phyloP scores from a whole-genome alignment of 2,797 vertebrate species.

The Lacerta bilineata region DNA sequence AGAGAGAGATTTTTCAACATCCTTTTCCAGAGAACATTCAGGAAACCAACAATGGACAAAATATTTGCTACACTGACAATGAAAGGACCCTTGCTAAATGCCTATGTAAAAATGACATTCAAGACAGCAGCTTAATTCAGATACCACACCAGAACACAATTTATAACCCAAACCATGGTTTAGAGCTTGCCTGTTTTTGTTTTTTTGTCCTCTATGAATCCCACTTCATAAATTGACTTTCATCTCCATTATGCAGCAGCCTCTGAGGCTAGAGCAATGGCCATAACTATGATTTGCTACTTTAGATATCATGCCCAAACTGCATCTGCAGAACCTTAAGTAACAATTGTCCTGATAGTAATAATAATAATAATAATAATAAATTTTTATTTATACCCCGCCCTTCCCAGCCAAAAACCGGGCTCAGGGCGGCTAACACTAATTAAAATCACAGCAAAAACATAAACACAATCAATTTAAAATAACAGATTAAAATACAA shows the following conservation, averaged over 20 bases:
- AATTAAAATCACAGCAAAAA: too few species aligned
- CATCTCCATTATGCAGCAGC: not conserved
- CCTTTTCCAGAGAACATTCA: slow-evolving; percentile 47
- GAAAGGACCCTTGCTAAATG: slow-evolving; percentile 57
- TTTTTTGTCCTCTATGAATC: not conserved
- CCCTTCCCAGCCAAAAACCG: too few species aligned
- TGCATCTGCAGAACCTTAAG: not conserved
- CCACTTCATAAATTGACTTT: not conserved
- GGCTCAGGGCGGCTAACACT: too few species aligned
- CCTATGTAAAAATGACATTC: slow-evolving; percentile 45
- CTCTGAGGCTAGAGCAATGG: not conserved
- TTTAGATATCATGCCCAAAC: not conserved
- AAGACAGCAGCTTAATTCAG: not conserved
- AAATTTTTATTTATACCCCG: too few species aligned
- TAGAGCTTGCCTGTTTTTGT: not conserved
- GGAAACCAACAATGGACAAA: slow-evolving; percentile 54
- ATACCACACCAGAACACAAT: not conserved
- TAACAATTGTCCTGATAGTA: not conserved
- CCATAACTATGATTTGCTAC: not conserved
- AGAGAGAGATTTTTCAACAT: slow-evolving; percentile 11
- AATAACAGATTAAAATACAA: too few species aligned
- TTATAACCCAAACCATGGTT: not conserved
- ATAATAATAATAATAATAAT: too few species aligned
- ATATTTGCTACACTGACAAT: slow-evolving; percentile 38
- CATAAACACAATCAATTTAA: too few species aligned